phyloP scores from a whole-genome alignment of 2,888 invertebrate species.

The Globia sparganii region DNA sequence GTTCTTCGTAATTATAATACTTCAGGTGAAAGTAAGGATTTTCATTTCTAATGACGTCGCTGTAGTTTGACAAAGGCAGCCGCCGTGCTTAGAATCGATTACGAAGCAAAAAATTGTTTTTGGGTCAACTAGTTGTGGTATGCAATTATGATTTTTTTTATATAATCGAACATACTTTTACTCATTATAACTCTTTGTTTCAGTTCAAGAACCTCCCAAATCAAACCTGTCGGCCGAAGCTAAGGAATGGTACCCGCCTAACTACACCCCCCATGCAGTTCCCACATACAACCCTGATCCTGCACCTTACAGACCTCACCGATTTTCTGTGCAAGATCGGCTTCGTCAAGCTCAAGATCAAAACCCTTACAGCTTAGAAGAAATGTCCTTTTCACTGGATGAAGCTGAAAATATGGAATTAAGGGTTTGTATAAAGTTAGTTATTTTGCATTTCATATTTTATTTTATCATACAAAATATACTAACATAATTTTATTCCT shows the following conservation, averaged over 20 bases:
- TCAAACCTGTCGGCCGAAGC: constrained; percentile 90
- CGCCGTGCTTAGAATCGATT: constrained; percentile 70
- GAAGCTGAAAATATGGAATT: constrained; percentile 85
- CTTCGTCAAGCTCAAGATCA: constrained; percentile 87
- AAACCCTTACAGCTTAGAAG: constrained; percentile 83
- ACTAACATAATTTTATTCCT: constrained; percentile 41
- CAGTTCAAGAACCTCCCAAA: constrained; percentile 81
- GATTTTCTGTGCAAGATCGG: constrained; percentile 87
- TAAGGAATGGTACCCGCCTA: constrained; percentile 91
- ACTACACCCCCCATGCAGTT: constrained; percentile 83
- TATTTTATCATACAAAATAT: constrained; percentile 4
- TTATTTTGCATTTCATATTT: constrained; percentile 7
- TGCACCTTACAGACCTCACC: constrained; percentile 79
- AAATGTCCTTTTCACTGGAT: constrained; percentile 85
- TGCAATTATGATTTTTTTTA: constrained; percentile 35
- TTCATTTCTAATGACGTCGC: constrained; percentile 88
- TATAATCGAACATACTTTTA: constrained; percentile 47
- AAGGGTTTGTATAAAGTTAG: constrained; percentile 74
- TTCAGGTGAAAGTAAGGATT: constrained; percentile 88
- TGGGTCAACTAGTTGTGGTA: constrained; percentile 65
- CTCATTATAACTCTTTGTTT: constrained; percentile 56
- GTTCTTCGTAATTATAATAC: constrained; percentile 80
- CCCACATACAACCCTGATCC: constrained; percentile 79
- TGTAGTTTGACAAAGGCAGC: constrained; percentile 79
- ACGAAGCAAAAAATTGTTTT: constrained; percentile 66